Conservation (phyloP, 53 echinoderm and acorn worm species). For the Henricia sp. region DNA sequence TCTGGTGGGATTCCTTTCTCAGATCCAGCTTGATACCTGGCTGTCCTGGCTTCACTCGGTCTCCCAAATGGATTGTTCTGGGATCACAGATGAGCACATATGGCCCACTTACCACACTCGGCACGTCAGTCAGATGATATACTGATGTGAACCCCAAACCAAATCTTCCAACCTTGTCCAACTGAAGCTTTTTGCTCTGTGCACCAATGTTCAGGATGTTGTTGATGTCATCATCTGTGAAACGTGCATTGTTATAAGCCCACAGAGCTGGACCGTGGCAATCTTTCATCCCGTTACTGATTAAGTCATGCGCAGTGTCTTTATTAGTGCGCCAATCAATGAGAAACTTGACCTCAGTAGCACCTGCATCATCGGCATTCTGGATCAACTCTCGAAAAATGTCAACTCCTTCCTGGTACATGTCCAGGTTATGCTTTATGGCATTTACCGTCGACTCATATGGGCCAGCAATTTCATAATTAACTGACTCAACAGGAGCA, state of each 20-base stretch:
- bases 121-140: constrained; percentile 92
- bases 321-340: constrained; percentile 80
- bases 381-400: constrained; percentile 90
- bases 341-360: constrained; percentile 83
- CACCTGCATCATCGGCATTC: constrained; percentile 95
- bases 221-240: constrained; percentile 79
- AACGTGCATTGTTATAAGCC: constrained; percentile 87
- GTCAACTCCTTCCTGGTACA: constrained; percentile 60
- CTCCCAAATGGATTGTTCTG: constrained; percentile 71
- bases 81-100: constrained; percentile 85
- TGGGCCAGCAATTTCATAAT: constrained; percentile 54
- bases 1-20: constrained; percentile 23
- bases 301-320: constrained; percentile 31
- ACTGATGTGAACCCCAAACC: constrained; percentile 95
- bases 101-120: constrained; percentile 79
- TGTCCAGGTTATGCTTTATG: constrained; percentile 58
- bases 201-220: constrained; percentile 85
- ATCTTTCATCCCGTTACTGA: constrained; percentile 73
- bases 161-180: constrained; percentile 87
- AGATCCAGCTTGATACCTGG: constrained; percentile 83
- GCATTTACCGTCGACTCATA: constrained; percentile 58
- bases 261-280: constrained; percentile 93
- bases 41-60: constrained; percentile 44
- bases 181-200: constrained; percentile 70
- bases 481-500: constrained; percentile 51